Percentiles rank a stretch among this genome's conserved stretches.
These are phyloP conservation scores for Cebus imitator DNA, from an alignment of 2,113 vertebrate genomes.

Conservation along the genomic window DNA sequence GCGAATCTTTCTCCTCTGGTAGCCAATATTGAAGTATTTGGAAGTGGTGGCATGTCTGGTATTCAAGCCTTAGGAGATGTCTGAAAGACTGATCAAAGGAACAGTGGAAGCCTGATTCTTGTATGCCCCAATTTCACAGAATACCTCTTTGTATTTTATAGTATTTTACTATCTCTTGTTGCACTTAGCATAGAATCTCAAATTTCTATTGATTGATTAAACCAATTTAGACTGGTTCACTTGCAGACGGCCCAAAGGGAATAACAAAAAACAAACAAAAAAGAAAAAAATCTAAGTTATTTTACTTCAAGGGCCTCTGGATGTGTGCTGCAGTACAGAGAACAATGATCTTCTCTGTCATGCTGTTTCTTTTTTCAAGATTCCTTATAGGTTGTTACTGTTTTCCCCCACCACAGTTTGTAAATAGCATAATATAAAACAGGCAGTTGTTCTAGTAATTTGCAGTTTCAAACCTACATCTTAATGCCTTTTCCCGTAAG, in stretches of 20 bases:
- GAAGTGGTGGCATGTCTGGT: not conserved
- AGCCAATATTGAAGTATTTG: not conserved
- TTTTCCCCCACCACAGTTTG: not conserved
- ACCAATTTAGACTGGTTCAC: constrained; percentile 66
- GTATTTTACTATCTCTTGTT: constrained; percentile 57
- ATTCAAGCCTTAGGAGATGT: not conserved
- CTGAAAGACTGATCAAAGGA: not conserved
- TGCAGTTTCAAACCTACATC: not conserved
- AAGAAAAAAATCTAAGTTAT: not conserved
- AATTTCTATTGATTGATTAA: constrained; percentile 75
- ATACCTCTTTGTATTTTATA: constrained; percentile 13
- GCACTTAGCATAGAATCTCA: constrained; percentile 69
- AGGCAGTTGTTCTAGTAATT: constrained; percentile 24
- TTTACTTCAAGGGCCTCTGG: constrained; percentile 1
- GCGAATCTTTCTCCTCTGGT: not conserved
- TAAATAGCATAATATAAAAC: constrained; percentile 54
- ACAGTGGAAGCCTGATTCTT: not conserved
- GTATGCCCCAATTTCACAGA: not conserved
- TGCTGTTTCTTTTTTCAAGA: not conserved
- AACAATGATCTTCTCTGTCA: not conserved
- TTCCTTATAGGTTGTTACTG: constrained; percentile 21
- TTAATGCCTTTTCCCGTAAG: not conserved
- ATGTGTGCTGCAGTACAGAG: not conserved
- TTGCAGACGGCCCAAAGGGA: constrained; percentile 60
- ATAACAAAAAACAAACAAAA: constrained; percentile 70